Conservation (phyloP, 2,888 invertebrate genomes). For the Epsilonema sp. region DNA sequence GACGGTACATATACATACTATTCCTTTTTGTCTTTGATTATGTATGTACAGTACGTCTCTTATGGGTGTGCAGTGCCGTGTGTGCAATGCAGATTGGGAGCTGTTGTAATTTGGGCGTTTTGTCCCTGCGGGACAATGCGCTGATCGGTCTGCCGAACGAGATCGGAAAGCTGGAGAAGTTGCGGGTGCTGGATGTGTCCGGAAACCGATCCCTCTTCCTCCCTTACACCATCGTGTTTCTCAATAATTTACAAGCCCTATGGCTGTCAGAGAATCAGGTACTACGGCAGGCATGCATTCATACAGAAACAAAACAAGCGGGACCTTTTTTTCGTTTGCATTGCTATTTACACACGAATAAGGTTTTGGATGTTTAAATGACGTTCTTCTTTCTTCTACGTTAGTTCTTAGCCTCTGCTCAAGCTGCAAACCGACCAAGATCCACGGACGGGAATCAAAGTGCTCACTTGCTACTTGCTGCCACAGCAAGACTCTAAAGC, state of each 20-base stretch:
- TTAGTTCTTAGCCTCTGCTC: conserved; percentile 87
- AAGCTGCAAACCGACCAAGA: conserved; percentile 92
- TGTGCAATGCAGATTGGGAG: conserved; percentile 32
- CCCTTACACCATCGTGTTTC: conserved; percentile 75
- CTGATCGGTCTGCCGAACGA: conserved; percentile 69
- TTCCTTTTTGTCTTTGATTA: too few relatives aligned
- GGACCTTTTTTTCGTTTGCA: too few relatives aligned
- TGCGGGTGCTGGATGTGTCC: conserved; percentile 89
- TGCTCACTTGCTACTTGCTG: conserved; percentile 88
- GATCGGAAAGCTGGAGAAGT: conserved; percentile 69
- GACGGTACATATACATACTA: too few relatives aligned
- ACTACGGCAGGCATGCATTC: too few relatives aligned
- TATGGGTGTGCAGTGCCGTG: too few relatives aligned
- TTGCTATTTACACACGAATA: too few relatives aligned
- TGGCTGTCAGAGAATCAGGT: conserved; percentile 92
- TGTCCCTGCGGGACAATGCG: conserved; percentile 85
- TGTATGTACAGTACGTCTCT: too few relatives aligned
- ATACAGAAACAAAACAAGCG: too few relatives aligned
- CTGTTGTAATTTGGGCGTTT: conserved; percentile 50
- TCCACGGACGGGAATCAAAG: conserved; percentile 69
- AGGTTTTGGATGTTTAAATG: too few relatives aligned
- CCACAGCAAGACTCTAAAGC: conserved; percentile 49
- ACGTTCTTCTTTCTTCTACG: too few relatives aligned
- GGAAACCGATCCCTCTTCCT: conserved; percentile 87
- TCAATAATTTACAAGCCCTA: conserved; percentile 65